A percentile compares a stretch with the other conserved stretches of the same genome.
These are phyloP conservation scores for Pteronotus mesoamericanus DNA, from an alignment of 2,797 vertebrate species.

Conservation along the genomic window DNA sequence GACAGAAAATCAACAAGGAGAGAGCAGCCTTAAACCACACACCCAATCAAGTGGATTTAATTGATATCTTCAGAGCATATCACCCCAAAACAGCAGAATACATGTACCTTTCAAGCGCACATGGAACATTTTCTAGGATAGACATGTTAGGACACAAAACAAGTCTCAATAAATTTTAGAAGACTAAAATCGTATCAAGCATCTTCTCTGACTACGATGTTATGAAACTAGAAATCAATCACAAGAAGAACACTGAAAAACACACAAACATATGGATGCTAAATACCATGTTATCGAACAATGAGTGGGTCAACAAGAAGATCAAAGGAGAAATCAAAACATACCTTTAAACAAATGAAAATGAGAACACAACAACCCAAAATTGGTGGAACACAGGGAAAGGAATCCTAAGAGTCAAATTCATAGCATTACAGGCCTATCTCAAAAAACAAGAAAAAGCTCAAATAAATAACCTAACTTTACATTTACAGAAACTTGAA, in stretches of 20 bases:
- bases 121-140: not conserved
- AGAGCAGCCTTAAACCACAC: not conserved
- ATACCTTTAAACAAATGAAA: not conserved
- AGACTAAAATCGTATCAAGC: not conserved
- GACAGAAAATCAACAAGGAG: not conserved
- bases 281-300: not conserved
- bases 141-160: not conserved
- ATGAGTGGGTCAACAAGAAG: not conserved
- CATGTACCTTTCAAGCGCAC: not conserved
- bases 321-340: not conserved
- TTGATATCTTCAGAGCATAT: not conserved
- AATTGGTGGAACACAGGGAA: not conserved
- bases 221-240: not conserved
- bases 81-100: not conserved
- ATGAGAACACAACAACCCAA: not conserved
- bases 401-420: not conserved
- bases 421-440: not conserved
- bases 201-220: not conserved
- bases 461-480: not conserved
- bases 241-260: not conserved
- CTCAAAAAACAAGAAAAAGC: not conserved
- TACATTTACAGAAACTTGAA: not conserved
- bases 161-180: not conserved
- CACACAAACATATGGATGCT: not conserved
- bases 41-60: not conserved